Evolutionary conservation across 2,797 vertebrate species (phyloP).

Genomic region (Melanotaenia trifasciata): DNA sequence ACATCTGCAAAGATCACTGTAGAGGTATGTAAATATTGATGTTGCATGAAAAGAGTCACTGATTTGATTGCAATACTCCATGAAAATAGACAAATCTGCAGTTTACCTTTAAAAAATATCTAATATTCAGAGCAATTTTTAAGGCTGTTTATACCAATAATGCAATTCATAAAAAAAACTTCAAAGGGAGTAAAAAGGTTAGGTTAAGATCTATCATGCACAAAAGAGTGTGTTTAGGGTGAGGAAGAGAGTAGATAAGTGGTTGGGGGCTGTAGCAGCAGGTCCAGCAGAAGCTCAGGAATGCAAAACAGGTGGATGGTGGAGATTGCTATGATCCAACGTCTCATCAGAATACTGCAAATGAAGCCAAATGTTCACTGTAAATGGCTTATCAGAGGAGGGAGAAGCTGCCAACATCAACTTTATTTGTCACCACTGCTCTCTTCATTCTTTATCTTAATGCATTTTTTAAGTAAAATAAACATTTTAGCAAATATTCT

Average conservation of each 20-base stretch:
- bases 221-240: not conserved
- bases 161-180: not conserved
- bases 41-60: not conserved
- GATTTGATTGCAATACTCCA: not conserved
- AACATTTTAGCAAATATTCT: not conserved
- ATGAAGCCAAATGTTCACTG: slow-evolving; percentile 54
- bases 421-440: not conserved
- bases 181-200: not conserved
- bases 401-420: slow-evolving; percentile 4
- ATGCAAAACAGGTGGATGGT: slow-evolving; percentile 54
- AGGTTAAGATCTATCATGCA: not conserved
- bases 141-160: not conserved
- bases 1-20: too few relatives aligned
- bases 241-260: not conserved
- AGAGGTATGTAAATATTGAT: not conserved
- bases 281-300: not conserved
- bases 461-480: not conserved
- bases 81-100: too few relatives aligned
- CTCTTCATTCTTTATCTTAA: not conserved
- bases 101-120: not conserved
- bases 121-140: not conserved
- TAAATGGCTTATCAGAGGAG: slow-evolving; percentile 25
- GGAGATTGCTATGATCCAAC: slow-evolving; percentile 29
- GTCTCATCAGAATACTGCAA: slow-evolving; percentile 58
- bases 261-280: not conserved